Percentiles rank a stretch among this genome's conserved stretches.
Evolutionary conservation across 1,140 invertebrate species (phyloP).

Genomic region (Melipona quadrifasciata): DNA sequence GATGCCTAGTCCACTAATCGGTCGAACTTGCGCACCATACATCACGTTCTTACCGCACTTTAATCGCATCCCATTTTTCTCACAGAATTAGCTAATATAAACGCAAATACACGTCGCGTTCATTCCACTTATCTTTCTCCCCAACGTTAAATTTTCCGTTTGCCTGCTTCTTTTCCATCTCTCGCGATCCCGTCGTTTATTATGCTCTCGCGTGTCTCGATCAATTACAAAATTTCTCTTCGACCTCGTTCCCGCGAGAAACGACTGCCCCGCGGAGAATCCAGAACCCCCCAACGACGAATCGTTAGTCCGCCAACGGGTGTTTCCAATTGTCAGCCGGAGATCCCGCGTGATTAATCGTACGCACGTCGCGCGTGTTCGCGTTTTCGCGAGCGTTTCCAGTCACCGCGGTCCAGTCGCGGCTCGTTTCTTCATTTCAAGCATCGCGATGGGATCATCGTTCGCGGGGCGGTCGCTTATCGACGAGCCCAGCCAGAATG

Average conservation of each 20-base stretch:
- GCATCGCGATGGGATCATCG: neutral
- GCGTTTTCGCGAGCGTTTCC: neutral
- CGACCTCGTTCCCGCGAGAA: neutral
- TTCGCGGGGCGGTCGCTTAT: neutral
- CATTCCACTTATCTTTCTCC: neutral
- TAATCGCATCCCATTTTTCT: too few relatives aligned
- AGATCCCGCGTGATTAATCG: slow-evolving; percentile 37
- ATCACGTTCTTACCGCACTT: too few relatives aligned
- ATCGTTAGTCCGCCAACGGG: neutral
- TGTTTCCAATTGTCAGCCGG: slow-evolving; percentile 29
- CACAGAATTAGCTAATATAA: neutral
- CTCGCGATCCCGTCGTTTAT: neutral
- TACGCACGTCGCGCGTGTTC: neutral
- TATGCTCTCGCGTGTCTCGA: neutral
- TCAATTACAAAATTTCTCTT: neutral
- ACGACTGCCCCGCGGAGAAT: neutral
- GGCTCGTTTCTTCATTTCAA: slow-evolving; percentile 29
- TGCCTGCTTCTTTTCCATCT: neutral
- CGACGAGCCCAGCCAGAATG: neutral
- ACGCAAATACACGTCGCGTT: neutral
- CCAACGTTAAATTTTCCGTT: neutral
- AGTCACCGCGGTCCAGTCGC: neutral
- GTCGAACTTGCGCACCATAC: too few relatives aligned
- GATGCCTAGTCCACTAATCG: too few relatives aligned
- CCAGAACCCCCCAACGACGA: neutral